Conservation (phyloP, 2,797 vertebrate species). For the Ambastaia sidthimunki region DNA sequence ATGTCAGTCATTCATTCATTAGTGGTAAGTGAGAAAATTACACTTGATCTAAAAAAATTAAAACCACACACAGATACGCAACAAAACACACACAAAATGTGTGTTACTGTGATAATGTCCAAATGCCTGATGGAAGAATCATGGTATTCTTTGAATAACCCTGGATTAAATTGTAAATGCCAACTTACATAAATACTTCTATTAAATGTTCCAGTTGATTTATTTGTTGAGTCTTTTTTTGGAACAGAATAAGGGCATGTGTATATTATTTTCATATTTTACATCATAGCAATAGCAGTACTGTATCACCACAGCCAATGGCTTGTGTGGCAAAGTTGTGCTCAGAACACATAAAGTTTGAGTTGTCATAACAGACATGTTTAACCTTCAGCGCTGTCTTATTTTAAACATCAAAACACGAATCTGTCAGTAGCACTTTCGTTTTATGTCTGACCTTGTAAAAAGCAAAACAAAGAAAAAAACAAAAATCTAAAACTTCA, state of each 20-base stretch:
- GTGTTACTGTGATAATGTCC: too few relatives aligned
- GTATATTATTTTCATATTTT: slow-evolving; percentile 28
- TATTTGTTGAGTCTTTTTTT: background rate
- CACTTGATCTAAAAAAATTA: slow-evolving; percentile 44
- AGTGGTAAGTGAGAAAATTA: slow-evolving; percentile 51
- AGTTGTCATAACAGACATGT: slow-evolving; percentile 23
- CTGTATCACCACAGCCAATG: background rate
- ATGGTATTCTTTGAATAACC: background rate
- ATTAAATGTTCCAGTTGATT: background rate
- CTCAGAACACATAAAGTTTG: slow-evolving; percentile 14
- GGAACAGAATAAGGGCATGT: background rate
- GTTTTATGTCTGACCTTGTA: slow-evolving; percentile 38
- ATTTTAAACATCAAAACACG: slow-evolving; percentile 32
- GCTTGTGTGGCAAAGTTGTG: background rate
- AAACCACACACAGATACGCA: background rate
- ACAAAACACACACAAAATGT: too few relatives aligned
- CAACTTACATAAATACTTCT: background rate
- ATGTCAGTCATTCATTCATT: slow-evolving; percentile 45
- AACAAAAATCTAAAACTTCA: background rate
- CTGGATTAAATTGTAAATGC: background rate
- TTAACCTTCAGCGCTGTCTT: slow-evolving; percentile 22
- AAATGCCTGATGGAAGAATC: too few relatives aligned
- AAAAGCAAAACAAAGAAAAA: background rate
- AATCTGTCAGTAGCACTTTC: slow-evolving; percentile 17
- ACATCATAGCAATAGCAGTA: slow-evolving; percentile 4